Evolutionary conservation across 1,140 invertebrate species (phyloP).

Genomic region (Tribolium castaneum): DNA sequence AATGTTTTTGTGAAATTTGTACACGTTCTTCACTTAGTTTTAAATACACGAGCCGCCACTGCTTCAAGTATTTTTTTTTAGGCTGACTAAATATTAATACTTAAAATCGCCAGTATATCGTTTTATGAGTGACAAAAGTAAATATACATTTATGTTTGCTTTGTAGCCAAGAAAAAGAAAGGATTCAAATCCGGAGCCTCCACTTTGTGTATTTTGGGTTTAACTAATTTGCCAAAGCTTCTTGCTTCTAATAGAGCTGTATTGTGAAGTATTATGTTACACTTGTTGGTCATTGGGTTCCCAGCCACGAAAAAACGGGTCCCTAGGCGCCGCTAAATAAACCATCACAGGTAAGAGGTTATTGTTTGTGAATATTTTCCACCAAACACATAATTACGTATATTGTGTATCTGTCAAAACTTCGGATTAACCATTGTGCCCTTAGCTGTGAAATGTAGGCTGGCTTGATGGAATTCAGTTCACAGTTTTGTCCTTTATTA

Average conservation of each 20-base stretch:
- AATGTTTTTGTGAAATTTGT: no score
- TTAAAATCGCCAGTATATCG: no score
- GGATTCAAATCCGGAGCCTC: no score
- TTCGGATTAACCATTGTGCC: slow-evolving; percentile 54
- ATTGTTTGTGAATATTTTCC: slow-evolving; percentile 51
- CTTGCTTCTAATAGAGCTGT: background rate
- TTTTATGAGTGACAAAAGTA: no score
- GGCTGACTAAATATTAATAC: no score
- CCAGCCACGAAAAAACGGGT: background rate
- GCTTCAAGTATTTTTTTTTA: no score
- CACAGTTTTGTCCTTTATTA: slow-evolving; percentile 34
- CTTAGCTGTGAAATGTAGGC: slow-evolving; percentile 50
- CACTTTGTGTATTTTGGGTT: background rate
- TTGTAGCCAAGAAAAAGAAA: no score
- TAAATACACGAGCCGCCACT: no score
- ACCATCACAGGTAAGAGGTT: slow-evolving; percentile 45
- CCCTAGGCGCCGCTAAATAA: slow-evolving; percentile 30
- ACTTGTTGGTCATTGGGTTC: slow-evolving; percentile 2
- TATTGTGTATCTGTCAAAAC: slow-evolving; percentile 56
- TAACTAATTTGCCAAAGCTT: background rate
- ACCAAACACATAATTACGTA: slow-evolving; percentile 54
- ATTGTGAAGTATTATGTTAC: slow-evolving; percentile 18
- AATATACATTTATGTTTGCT: no score
- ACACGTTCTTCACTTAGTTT: no score
- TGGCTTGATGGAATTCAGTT: slow-evolving; percentile 38